Evolutionary conservation across 2,797 vertebrate genomes (phyloP).

Genomic region (Bucorvus abyssinicus): DNA sequence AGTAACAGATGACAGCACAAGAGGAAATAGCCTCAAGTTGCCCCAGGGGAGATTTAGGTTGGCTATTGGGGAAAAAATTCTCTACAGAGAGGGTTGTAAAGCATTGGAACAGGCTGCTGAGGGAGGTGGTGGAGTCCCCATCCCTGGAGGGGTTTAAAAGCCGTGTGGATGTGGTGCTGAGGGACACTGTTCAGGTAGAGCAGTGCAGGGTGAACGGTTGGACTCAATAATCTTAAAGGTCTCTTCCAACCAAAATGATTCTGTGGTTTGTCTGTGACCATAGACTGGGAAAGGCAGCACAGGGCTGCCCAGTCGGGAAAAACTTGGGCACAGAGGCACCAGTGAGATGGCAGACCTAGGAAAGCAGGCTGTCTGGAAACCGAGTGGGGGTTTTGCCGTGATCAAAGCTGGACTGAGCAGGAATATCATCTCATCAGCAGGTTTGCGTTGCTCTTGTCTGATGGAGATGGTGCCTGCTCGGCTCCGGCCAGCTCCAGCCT

Average conservation of each 20-base stretch:
- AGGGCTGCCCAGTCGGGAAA: background rate
- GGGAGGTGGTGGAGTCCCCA: no score
- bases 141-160: no score
- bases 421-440: background rate
- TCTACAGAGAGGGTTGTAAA: no score
- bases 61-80: no score
- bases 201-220: no score
- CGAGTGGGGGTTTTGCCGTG: background rate
- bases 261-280: background rate
- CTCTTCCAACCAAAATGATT: no score
- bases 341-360: background rate
- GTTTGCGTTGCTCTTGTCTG: background rate
- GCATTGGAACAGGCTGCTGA: no score
- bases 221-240: no score
- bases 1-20: background rate
- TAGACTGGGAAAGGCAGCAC: background rate
- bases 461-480: background rate
- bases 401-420: background rate
- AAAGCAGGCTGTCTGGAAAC: background rate
- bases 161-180: no score
- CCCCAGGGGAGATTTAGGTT: no score
- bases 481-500: background rate
- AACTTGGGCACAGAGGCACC: background rate
- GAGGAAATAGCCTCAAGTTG: no score
- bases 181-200: no score